Conservation (phyloP, 2,888 invertebrate species). For the Scaptomyza flava region DNA sequence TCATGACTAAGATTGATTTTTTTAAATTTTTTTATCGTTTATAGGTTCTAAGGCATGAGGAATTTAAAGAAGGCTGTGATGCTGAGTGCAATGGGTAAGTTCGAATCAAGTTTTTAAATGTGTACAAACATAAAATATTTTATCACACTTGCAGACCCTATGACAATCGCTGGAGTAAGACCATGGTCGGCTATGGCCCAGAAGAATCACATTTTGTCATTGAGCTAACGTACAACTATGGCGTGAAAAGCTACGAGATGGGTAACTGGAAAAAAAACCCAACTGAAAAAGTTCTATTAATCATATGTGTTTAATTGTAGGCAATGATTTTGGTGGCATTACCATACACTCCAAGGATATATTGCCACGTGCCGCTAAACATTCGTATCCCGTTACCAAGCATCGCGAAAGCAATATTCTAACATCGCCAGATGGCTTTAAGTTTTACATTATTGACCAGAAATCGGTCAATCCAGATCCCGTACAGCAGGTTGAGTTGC, state of each 20-base stretch:
- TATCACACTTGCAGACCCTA: constrained; percentile 90
- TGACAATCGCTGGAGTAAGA: constrained; percentile 99
- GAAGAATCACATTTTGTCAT: constrained; percentile 98
- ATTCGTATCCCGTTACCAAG: constrained; percentile 90
- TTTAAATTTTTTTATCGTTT: neutral
- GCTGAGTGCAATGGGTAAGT: constrained; percentile 98
- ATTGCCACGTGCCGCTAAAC: constrained; percentile 89
- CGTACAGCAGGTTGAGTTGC: constrained; percentile 91
- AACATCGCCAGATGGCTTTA: constrained; percentile 96
- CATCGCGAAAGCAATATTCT: constrained; percentile 87
- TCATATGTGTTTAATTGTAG: constrained; percentile 49
- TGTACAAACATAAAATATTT: neutral
- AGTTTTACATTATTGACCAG: constrained; percentile 91
- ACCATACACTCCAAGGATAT: constrained; percentile 92
- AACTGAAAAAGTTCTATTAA: neutral
- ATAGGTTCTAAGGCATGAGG: constrained; percentile 97
- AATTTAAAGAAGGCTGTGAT: constrained; percentile 98
- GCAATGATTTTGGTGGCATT: constrained; percentile 95
- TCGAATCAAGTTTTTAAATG: neutral
- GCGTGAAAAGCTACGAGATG: constrained; percentile 92
- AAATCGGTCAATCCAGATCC: constrained; percentile 89
- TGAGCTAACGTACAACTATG: constrained; percentile 99
- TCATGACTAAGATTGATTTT: neutral
- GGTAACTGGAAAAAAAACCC: constrained; percentile 85
- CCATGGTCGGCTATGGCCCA: constrained; percentile 99